Evolutionary conservation across 1,140 invertebrate genomes (phyloP).

Genomic region (Drosophila pruinosa): DNA sequence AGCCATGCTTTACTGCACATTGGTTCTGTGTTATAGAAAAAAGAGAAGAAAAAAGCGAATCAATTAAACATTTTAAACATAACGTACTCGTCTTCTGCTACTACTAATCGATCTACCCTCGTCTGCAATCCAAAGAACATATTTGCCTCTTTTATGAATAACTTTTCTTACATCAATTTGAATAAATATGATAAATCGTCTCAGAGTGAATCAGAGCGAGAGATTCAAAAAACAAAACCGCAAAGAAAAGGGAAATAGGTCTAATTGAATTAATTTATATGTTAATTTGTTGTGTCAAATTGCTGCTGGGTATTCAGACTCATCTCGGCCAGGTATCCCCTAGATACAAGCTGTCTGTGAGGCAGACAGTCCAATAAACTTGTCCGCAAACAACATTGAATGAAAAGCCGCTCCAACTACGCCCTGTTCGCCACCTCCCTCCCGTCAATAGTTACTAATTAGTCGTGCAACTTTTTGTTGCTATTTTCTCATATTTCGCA

Average conservation of each 20-base stretch:
- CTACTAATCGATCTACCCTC: neutral
- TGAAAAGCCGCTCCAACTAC: conserved; percentile 31
- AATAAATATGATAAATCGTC: conserved; percentile 18
- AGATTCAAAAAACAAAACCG: neutral
- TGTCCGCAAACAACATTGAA: conserved; percentile 22
- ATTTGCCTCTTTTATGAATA: neutral
- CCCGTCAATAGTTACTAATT: conserved; percentile 55
- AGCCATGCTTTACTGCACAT: conserved; percentile 16
- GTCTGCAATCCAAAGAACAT: neutral
- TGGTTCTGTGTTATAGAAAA: neutral
- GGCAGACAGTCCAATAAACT: neutral
- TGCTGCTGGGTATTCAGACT: neutral
- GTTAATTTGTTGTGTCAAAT: conserved; percentile 40
- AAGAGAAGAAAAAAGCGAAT: neutral
- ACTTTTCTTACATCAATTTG: conserved; percentile 11
- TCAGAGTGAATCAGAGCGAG: conserved; percentile 19
- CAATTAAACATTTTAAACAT: neutral
- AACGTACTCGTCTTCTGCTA: neutral
- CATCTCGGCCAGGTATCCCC: neutral
- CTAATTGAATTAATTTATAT: conserved; percentile 65
- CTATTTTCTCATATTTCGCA: conserved; percentile 15
- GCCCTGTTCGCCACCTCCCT: neutral
- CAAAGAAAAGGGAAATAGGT: conserved; percentile 14
- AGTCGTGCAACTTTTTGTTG: conserved; percentile 49
- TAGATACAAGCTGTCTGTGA: conserved; percentile 10